phyloP scores from a whole-genome alignment of 2,113 vertebrate genomes.

The Azemiops feae region DNA sequence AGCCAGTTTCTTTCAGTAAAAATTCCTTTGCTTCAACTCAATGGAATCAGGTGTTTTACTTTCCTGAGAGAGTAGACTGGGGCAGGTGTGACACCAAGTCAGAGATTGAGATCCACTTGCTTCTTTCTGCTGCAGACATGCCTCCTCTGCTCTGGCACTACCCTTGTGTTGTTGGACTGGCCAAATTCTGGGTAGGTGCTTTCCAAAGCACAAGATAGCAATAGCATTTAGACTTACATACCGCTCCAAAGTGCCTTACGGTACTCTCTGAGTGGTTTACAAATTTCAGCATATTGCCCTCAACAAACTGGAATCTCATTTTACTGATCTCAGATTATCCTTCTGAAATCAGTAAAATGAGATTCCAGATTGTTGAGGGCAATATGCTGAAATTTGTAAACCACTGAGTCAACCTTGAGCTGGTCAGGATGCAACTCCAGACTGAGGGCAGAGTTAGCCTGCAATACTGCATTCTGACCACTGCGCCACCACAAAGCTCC shows the following conservation, averaged over 20 bases:
- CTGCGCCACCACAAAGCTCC: neutral
- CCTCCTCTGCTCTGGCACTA: neutral
- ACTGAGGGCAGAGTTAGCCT: neutral
- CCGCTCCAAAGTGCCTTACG: neutral
- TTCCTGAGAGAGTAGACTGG: no score
- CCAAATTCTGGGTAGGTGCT: neutral
- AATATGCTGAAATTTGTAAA: no score
- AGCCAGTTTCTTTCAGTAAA: no score
- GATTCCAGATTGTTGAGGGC: no score
- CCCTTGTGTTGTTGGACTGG: neutral
- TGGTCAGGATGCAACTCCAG: neutral
- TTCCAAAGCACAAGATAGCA: neutral
- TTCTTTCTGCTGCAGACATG: neutral
- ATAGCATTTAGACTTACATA: neutral
- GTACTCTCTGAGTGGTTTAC: neutral
- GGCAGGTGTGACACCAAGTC: neutral
- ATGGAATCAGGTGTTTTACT: no score
- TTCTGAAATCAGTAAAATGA: no score
- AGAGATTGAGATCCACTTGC: neutral
- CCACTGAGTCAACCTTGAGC: neutral
- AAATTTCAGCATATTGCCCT: neutral
- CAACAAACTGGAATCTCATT: neutral
- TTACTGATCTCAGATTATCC: neutral
- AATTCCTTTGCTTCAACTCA: no score
- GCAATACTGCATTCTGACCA: neutral